Base-by-base conservation (phyloP, 1,140 invertebrate species). In the Drosophila saltans region DNA sequence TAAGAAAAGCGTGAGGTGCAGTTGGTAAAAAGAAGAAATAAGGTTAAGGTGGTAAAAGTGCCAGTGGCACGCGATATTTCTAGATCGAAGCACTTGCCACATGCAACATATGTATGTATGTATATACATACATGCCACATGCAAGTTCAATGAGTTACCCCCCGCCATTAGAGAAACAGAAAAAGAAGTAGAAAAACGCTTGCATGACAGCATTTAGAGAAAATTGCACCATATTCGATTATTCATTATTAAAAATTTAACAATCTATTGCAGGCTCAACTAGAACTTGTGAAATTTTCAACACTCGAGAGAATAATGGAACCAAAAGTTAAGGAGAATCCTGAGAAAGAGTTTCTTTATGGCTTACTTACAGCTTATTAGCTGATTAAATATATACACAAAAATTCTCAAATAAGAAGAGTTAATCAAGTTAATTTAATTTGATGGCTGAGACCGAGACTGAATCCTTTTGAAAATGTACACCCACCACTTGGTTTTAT, bases 1-100 rank as follows among this genome's bases (percentile, higher is more conserved):
- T 26, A 52, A 52, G 45, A 52, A 52, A 52, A 52, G 45, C 45
- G 45, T 52, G 45, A 52, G 45, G 70, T 43, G 59, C 41, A 74
- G 55, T 60, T 66, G 2, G n/a, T n/a, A n/a, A 43, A n/a, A 1
- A 48, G 71, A 71, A 70, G 63, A 58, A 74, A 65, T 48, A 70
- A 36, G 26, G 71, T 56, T 56, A 66, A 36, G 26, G 26, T 65
- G 40, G 52, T 41, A 52, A 52, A 36, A 52, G 21, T 52, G 45
- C 45, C 10, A 11, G 21, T 52, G 45, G 21, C 45, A 52, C 45
- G 45, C 24, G 45, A 52, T 52, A 52, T 52, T 26, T 52, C 7
- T 52, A 10, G 24, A 52, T 26, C 8, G 21, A 52, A 52, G 45
- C 45, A 52, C 45, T 52, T 52, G 45, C 45, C 24, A 24, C 45